These are phyloP conservation scores for Sinodicranocentrus sp. DNA, from an alignment of 2,888 invertebrate species.

Conservation along the genomic window DNA sequence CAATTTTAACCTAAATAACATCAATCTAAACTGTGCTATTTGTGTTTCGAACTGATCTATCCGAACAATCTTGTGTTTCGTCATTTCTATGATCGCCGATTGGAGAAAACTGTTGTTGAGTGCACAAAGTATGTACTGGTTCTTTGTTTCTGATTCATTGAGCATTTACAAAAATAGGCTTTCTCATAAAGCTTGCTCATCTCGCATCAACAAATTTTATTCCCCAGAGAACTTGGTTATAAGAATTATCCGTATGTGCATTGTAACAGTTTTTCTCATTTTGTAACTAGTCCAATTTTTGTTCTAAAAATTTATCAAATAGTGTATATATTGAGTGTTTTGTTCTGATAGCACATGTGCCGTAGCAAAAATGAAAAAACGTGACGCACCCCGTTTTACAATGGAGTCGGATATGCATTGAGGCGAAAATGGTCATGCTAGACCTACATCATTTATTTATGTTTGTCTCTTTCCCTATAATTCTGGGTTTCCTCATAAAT, in stretches of 20 bases:
- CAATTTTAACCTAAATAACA: no score
- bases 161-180: no score
- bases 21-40: no score
- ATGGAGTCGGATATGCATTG: slow-evolving; percentile 49
- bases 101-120: no score
- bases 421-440: slow-evolving; percentile 53
- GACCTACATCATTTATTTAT: slow-evolving; percentile 64
- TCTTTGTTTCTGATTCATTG: no score
- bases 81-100: no score
- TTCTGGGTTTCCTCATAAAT: slow-evolving; percentile 52
- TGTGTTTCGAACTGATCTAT: no score
- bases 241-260: background rate
- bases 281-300: slow-evolving; percentile 1
- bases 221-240: no score
- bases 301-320: background rate
- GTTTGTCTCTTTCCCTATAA: slow-evolving; percentile 43
- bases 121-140: no score
- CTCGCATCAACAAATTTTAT: no score
- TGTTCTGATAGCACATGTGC: background rate
- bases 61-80: no score
- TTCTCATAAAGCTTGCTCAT: no score
- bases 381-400: slow-evolving; percentile 31
- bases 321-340: background rate
- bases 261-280: background rate
- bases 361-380: slow-evolving; percentile 23